These are phyloP conservation scores for Microtus pennsylvanicus DNA, from an alignment of 2,113 vertebrate species.

Conservation along the genomic window DNA sequence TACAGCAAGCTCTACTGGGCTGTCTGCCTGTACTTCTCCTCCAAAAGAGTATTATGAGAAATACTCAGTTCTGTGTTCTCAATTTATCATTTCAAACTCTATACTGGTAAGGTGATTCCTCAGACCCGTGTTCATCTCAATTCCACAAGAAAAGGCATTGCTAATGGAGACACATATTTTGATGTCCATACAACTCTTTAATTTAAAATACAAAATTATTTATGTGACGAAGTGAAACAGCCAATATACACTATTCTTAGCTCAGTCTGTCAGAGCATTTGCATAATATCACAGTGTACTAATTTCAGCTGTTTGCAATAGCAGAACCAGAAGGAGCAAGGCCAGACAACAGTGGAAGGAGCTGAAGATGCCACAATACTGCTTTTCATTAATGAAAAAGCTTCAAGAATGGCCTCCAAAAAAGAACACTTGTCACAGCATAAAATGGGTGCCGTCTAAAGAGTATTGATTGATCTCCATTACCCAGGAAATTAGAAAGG, in stretches of 20 bases:
- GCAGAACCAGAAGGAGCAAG: conserved; percentile 58
- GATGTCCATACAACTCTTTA: neutral
- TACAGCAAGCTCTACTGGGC: conserved; percentile 36
- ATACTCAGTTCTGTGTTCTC: conserved; percentile 18
- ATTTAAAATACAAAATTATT: conserved; percentile 63
- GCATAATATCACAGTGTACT: conserved; percentile 76
- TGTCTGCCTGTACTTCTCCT: conserved; percentile 34
- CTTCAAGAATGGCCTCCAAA: conserved; percentile 63
- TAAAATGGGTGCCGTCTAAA: conserved; percentile 68
- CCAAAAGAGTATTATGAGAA: conserved; percentile 51
- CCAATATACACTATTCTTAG: conserved; percentile 75
- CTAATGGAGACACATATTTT: conserved; percentile 49
- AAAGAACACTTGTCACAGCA: conserved; percentile 70
- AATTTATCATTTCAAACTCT: conserved; percentile 13
- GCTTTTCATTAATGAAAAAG: conserved; percentile 72
- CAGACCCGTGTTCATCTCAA: conserved; percentile 35
- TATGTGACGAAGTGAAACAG: conserved; percentile 60
- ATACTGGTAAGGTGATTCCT: conserved; percentile 13
- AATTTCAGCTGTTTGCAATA: conserved; percentile 78
- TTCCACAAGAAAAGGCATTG: conserved; percentile 16
- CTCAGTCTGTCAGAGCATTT: conserved; percentile 75
- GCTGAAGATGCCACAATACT: conserved; percentile 17
- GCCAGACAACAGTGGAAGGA: conserved; percentile 69
- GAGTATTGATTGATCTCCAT: conserved; percentile 79
- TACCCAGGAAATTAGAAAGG: conserved; percentile 83